Evolutionary conservation across 2,888 invertebrate genomes (phyloP), one percentile per base, ranked within the genome.

Genomic region (Drosophila anomalipes): DNA sequence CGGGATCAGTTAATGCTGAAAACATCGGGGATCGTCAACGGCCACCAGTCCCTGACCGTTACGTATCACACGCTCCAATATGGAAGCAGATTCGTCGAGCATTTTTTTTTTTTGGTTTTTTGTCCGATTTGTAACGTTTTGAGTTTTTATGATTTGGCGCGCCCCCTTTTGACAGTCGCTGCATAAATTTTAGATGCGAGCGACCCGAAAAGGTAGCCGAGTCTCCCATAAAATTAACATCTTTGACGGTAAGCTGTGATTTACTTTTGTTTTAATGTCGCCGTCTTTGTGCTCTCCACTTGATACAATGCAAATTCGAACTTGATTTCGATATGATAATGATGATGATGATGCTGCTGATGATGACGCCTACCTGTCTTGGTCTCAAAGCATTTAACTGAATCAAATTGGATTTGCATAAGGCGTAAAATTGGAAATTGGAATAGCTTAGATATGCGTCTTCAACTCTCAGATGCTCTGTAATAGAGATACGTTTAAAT

Each of bases 181-280:
- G 86, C 76, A 90, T 83, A 86, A 82, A 81, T 86, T 86, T 79
- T 47, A 73, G 53, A 53, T 53, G 59, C 63, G 49, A 53, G 44
- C 32, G 70, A 54, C 63, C 76, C 63, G 59, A 79, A 90, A 88
- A 85, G 91, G 90, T 87, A 89, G 85, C 87, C 70, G 59, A 52
- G 68, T 71, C 64, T 57, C 63, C 78, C 69, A 91, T 91, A 90
- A 90, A 90, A 87, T 87, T 86, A 82, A 77, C 84, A 91, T 88
- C 77, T 89, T 86, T 91, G 90, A 90, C 91, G 83, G 88, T 91
- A 92, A 92, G 92, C 91, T 77, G 82, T 92, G 91, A 92, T 92
- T 92, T 92, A 92, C 78, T 92, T 91, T 92, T 92, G 91, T 92
- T 91, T 92, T 91, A 92, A 92, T 91, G 90, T 90, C 76, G 78